Evolutionary conservation across 2,888 invertebrate species (phyloP), one percentile per base, ranked within the genome.

Genomic region (Hyposoter dolosus): DNA sequence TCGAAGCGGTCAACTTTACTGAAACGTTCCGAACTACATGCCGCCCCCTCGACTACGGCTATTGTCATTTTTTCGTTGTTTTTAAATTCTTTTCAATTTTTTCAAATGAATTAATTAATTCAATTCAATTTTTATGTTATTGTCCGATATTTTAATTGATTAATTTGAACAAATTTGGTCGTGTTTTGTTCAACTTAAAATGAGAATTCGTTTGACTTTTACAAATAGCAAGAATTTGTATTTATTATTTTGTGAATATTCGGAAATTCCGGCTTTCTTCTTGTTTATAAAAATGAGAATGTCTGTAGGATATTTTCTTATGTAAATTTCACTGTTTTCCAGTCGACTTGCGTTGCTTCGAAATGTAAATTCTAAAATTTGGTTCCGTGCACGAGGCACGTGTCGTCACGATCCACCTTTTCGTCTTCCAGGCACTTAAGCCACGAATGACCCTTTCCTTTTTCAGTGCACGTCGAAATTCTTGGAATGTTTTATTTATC

Each of bases 401-500:
- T 76, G 82, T 72, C 85, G 15, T 23, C 71, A 15, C 28, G 28
- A 28, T 60, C 60, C 60, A 43, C 32, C 47, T 47, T 28, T 28
- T 47, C 23, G 68, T 32, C 47, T 60, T 78, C 23, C 17, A 35
- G 1, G 35, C 35, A 47, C 43, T 74, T 43, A n/a, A 56, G 32
- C 50, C 47, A 35, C 76, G 35, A 15, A 63, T 23, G 7, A 50
- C 43, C 75, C 32, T 40, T 19, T 19, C 0, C 15, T 40, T 9
- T 17, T 2, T 6, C 35, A 5, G 60, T 28, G 28, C 40, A 40
- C 40, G 9, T 60, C 28, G 15, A 60, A 60, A 40, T 69, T 56
- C 68, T 78, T n/a, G 32, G 28, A 68, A 78, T 78, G 56, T 69
- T 69, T 68, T 78, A 78, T 69, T 78, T 68, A 78, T 78, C 50